These are phyloP conservation scores for Peromyscus leucopus DNA, from an alignment of 2,113 vertebrate species.

Conservation along the genomic window DNA sequence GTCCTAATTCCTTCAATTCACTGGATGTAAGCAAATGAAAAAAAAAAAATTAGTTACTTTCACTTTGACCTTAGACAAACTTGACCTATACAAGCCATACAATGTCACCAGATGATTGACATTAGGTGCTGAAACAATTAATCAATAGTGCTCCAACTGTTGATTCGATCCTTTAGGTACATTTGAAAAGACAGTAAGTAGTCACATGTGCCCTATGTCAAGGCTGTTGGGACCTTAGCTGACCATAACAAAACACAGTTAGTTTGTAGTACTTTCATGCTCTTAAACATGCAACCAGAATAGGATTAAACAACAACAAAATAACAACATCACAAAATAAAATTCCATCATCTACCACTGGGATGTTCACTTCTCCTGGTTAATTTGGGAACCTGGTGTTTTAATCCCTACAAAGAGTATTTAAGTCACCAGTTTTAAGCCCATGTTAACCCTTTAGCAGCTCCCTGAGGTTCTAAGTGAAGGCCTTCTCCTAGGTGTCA, in stretches of 20 bases:
- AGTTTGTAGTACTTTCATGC: no score
- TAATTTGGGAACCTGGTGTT: no score
- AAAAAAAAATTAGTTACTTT: not conserved
- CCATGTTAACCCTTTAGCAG: not conserved
- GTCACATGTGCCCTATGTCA: not conserved
- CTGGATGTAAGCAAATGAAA: not conserved
- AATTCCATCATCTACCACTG: not conserved
- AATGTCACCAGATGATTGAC: not conserved
- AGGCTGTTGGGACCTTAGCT: not conserved
- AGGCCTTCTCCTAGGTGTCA: not conserved
- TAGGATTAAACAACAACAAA: no score
- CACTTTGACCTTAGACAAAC: no score
- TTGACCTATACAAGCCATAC: not conserved
- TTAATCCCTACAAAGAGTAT: not conserved
- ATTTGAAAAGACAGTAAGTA: not conserved
- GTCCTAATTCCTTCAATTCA: not conserved
- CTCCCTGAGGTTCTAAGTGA: not conserved
- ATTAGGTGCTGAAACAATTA: not conserved
- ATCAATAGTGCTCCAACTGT: not conserved
- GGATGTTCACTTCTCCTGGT: not conserved
- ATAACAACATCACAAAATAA: no score
- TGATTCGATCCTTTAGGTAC: not conserved
- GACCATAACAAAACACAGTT: no score
- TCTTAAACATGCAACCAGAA: no score
- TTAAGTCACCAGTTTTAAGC: not conserved